phyloP scores from a whole-genome alignment of 2,113 vertebrate genomes.

The Coryphaenoides rupestris region DNA sequence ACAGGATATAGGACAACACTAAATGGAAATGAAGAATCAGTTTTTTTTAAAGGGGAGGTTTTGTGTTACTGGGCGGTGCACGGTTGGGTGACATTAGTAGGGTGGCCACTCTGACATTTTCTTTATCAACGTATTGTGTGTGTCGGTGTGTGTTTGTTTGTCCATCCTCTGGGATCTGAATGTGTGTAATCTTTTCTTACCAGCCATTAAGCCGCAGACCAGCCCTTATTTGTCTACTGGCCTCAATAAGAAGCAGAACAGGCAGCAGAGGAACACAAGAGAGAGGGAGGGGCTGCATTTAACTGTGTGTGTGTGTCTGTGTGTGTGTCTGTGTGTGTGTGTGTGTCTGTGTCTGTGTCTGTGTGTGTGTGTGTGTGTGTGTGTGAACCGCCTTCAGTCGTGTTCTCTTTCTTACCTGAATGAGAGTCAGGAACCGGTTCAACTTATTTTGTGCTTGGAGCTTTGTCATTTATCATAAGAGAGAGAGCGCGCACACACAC shows the following conservation, averaged over 20 bases:
- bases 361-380: constrained; percentile 24
- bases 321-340: constrained; percentile 28
- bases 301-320: constrained; percentile 50
- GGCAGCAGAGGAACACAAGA: constrained; percentile 15
- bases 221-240: constrained; percentile 32
- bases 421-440: constrained; percentile 57
- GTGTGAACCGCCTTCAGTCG: constrained; percentile 30
- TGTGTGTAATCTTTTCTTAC: neutral
- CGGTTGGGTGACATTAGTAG: no score
- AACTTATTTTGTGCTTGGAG: constrained; percentile 50
- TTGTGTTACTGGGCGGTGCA: no score
- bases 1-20: no score
- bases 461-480: constrained; percentile 46
- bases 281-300: constrained; percentile 24
- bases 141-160: neutral
- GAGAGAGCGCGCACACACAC: constrained; percentile 14
- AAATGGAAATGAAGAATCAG: no score
- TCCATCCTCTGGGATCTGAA: constrained; percentile 18
- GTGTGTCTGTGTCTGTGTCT: constrained; percentile 21
- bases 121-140: neutral
- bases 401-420: constrained; percentile 49
- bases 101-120: no score
- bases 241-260: constrained; percentile 37
- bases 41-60: no score
- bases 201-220: constrained; percentile 21